Percentiles rank a stretch among this genome's conserved stretches.
Evolutionary conservation across 2,797 vertebrate genomes (phyloP).

Genomic region (Prunella strophiata): DNA sequence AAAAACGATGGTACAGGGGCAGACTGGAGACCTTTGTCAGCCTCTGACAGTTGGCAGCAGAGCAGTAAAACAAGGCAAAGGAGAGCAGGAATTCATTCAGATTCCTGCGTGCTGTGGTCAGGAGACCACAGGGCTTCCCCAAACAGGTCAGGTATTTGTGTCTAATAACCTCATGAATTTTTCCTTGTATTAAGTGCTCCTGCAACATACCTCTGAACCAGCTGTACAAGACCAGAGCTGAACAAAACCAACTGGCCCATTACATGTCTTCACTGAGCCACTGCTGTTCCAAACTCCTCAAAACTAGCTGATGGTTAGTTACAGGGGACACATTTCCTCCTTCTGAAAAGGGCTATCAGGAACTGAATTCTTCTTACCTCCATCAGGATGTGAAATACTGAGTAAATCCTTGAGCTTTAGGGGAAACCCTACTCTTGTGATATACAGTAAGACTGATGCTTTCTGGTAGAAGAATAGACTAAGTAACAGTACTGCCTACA

Average conservation of each 20-base stretch:
- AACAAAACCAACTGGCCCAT: neutral
- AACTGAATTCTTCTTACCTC: neutral
- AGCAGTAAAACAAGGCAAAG: neutral
- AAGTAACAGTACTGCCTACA: neutral
- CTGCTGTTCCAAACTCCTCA: neutral
- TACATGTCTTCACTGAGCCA: neutral
- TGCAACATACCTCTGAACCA: slow-evolving; percentile 20
- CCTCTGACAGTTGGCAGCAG: neutral
- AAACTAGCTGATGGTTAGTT: neutral
- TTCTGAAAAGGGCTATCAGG: neutral
- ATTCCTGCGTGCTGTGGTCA: neutral
- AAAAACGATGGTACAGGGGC: neutral
- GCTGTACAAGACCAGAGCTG: neutral
- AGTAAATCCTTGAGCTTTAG: neutral
- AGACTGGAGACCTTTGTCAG: neutral
- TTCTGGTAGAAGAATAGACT: neutral
- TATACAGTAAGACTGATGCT: neutral
- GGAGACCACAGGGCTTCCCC: neutral
- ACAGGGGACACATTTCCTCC: neutral
- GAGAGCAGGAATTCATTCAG: neutral
- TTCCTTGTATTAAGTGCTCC: neutral
- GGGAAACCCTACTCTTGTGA: neutral
- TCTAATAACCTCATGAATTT: neutral
- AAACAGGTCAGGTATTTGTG: neutral
- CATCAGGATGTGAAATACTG: neutral